Base-by-base conservation (phyloP, 2,888 invertebrate species). In the Dryococelus australis region DNA sequence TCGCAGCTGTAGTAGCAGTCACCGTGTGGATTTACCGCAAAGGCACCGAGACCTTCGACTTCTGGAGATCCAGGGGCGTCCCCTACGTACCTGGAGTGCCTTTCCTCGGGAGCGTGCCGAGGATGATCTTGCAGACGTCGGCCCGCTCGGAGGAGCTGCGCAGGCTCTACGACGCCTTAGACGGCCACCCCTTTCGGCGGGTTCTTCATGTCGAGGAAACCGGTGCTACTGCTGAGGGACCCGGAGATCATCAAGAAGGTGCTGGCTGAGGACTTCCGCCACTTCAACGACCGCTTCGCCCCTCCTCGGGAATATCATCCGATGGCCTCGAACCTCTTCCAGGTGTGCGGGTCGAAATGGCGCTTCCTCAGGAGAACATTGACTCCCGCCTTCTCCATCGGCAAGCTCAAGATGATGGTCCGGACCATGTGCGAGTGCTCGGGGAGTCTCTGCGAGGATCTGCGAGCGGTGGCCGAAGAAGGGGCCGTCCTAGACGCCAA, bases 171-270 rank as follows among this genome's bases (percentile, higher is more conserved):
- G 26, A 51, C 12, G 28, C 43, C 43, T n/a, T 87, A 0, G 84
- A 87, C 28, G 87, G 87, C 35, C 87, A 87, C 16, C 35, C 83
- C 83, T 28, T 47, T 27, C 51, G 87, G 84, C 10, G 87, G 87
- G 20, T 65, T 81, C 24, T 87, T 84, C 53, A 12, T 13, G 9
- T 24, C 65, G 65, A 47, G 35, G 20, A 87, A 47, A 20, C 87
- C 87, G 27, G 78, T 87, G 13, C 78, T 87, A 43, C 27, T 87
- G 87, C 51, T 87, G 24, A 80, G 87, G n/a, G 87, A 87, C 65
- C 84, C 87, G n/a, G 87, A 87, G 4, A 3, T 87, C 35, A 35
- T 87, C 51, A 84, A 65, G n/a, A 79, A 86, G 27, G 80, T 86
- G 4, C 9, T 47, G 13, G n/a, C 47, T 9, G 51, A 85, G n/a